Evolutionary conservation across 2,888 invertebrate genomes (phyloP).

Genomic region (Pediacus dermestoides): DNA sequence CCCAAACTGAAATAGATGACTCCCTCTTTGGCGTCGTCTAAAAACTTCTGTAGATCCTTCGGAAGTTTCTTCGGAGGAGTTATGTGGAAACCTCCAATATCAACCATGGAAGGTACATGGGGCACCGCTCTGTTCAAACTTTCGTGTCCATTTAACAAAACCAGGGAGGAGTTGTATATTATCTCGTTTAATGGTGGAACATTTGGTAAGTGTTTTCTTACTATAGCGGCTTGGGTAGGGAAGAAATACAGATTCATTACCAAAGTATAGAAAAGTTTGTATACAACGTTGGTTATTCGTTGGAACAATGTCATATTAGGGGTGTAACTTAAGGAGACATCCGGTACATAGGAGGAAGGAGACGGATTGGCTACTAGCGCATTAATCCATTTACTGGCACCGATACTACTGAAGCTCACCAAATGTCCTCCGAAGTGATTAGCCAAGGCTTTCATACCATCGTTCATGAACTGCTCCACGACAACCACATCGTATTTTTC

Average conservation of each 20-base stretch:
- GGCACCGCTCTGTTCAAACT: constrained; percentile 52
- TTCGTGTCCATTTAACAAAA: constrained; percentile 53
- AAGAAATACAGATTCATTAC: constrained; percentile 22
- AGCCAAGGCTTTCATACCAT: constrained; percentile 48
- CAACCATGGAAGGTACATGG: constrained; percentile 53
- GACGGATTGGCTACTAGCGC: constrained; percentile 51
- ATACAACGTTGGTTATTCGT: constrained; percentile 53
- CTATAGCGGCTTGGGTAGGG: constrained; percentile 26
- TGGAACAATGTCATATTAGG: constrained; percentile 54
- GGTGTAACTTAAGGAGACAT: constrained; percentile 46
- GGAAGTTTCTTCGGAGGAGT: constrained; percentile 29
- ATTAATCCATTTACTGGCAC: constrained; percentile 50
- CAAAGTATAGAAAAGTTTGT: constrained; percentile 20
- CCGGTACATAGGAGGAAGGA: constrained; percentile 53
- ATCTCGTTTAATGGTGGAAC: constrained; percentile 24
- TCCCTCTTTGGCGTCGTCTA: constrained; percentile 54
- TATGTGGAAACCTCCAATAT: constrained; percentile 55
- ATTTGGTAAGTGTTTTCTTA: constrained; percentile 29
- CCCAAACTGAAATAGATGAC: constrained; percentile 60
- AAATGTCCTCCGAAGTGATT: constrained; percentile 43
- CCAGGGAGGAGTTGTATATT: constrained; percentile 36
- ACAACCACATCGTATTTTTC: constrained; percentile 48
- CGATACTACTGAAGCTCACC: constrained; percentile 48
- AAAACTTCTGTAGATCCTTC: constrained; percentile 50
- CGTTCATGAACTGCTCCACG: constrained; percentile 52